These are phyloP conservation scores for Amblyraja radiata DNA, from an alignment of 2,797 vertebrate genomes.

Conservation along the genomic window DNA sequence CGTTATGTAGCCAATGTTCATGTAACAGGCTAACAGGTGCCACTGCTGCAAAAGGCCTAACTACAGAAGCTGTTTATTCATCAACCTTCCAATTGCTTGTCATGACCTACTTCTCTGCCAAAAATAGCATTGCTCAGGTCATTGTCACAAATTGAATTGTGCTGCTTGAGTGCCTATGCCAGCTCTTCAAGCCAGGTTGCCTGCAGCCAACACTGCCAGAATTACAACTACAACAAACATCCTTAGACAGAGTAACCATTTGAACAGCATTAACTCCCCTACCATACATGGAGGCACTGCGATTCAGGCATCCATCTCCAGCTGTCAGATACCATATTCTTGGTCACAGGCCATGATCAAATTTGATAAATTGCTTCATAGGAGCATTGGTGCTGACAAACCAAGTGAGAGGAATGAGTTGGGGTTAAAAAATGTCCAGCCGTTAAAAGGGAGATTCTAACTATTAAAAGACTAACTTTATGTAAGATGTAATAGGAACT, in stretches of 20 bases:
- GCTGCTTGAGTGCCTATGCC: constrained; percentile 68
- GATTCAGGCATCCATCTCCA: background rate
- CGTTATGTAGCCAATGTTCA: no score
- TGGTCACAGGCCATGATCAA: no score
- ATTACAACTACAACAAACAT: background rate
- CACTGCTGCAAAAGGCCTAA: constrained; percentile 44
- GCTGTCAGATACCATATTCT: background rate
- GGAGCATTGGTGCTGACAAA: no score
- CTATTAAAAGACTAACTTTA: no score
- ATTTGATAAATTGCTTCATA: no score
- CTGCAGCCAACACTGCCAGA: background rate
- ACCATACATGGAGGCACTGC: background rate
- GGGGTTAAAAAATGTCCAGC: no score
- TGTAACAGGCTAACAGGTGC: background rate
- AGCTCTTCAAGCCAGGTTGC: background rate
- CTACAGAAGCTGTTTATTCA: constrained; percentile 54
- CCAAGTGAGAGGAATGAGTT: no score
- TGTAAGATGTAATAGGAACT: no score
- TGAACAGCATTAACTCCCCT: background rate
- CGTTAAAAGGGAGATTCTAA: no score
- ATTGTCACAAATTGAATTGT: constrained; percentile 72
- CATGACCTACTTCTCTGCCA: constrained; percentile 84
- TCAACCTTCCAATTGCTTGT: constrained; percentile 49
- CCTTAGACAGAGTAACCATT: background rate
- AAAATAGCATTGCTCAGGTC: constrained; percentile 85